phyloP scores from a whole-genome alignment of 37 sponge, comb jelly and placozoan genomes.

The Trichoplax adhaerens region DNA sequence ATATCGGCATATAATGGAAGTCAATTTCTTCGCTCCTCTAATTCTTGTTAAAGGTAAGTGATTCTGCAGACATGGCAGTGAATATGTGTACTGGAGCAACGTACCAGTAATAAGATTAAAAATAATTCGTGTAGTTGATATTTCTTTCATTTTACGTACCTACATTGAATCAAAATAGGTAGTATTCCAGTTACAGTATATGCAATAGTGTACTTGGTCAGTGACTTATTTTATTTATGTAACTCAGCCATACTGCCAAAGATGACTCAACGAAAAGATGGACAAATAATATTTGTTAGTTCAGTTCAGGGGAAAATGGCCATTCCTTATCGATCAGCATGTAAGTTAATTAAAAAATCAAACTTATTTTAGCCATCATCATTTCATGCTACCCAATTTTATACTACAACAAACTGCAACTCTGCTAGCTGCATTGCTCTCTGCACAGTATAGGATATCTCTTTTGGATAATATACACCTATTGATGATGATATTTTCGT shows the following conservation, averaged over 20 bases:
- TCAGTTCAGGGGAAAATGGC: slow-evolving; percentile 67
- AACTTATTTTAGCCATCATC: no score
- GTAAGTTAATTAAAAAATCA: slow-evolving; percentile 12
- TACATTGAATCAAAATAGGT: no score
- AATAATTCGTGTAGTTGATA: background rate
- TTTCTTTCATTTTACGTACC: background rate
- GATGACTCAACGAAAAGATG: slow-evolving; percentile 40
- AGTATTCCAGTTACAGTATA: no score
- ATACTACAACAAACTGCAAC: no score
- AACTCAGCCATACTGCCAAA: slow-evolving; percentile 40
- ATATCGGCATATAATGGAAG: slow-evolving; percentile 51
- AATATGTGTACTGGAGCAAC: background rate
- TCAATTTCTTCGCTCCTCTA: slow-evolving; percentile 64
- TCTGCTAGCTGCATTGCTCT: no score
- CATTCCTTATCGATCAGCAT: slow-evolving; percentile 50
- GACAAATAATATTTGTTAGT: slow-evolving; percentile 62
- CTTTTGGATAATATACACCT: no score
- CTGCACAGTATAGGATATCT: no score
- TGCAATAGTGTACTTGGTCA: no score
- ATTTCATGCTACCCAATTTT: no score
- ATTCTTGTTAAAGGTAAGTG: slow-evolving; percentile 42
- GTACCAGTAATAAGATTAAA: background rate
- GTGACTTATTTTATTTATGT: background rate
- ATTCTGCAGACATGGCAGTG: background rate
- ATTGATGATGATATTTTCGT: background rate